Evolutionary conservation across 1,140 invertebrate genomes (phyloP).

Genomic region (Neodiprion fabricii): DNA sequence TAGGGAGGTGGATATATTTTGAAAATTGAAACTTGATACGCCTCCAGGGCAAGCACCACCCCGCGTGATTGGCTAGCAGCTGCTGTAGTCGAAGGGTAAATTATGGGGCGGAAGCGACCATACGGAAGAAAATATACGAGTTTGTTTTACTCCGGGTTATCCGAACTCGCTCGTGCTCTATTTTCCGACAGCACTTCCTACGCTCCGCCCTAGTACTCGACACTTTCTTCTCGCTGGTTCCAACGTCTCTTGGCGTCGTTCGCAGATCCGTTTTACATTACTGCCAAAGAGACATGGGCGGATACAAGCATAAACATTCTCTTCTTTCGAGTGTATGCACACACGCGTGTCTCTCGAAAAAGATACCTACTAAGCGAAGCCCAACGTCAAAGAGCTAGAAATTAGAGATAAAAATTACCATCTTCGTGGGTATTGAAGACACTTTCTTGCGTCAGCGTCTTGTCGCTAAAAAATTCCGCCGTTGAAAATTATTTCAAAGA

Average conservation of each 20-base stretch:
- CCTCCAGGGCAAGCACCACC: too few species aligned
- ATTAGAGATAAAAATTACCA: too few species aligned
- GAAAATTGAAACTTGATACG: too few species aligned
- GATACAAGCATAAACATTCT: neutral
- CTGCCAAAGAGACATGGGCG: neutral
- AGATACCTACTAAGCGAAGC: too few species aligned
- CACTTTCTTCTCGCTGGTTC: neutral
- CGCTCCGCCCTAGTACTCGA: neutral
- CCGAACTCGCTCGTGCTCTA: neutral
- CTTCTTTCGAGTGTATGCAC: neutral
- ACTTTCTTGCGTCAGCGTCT: too few species aligned
- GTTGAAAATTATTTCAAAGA: too few species aligned
- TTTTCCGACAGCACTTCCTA: neutral
- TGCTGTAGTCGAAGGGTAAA: neutral
- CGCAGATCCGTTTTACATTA: slow-evolving; percentile 1
- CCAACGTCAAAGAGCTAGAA: too few species aligned
- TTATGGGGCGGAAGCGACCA: neutral
- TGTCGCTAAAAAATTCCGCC: too few species aligned
- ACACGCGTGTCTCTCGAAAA: neutral
- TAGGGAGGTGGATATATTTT: too few species aligned
- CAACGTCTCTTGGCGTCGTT: neutral
- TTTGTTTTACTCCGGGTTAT: neutral
- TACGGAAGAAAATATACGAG: neutral
- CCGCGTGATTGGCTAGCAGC: neutral
- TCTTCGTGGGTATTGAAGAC: too few species aligned